phyloP scores from a whole-genome alignment of 2,113 vertebrate species.

The Neodontobutis hainanensis region DNA sequence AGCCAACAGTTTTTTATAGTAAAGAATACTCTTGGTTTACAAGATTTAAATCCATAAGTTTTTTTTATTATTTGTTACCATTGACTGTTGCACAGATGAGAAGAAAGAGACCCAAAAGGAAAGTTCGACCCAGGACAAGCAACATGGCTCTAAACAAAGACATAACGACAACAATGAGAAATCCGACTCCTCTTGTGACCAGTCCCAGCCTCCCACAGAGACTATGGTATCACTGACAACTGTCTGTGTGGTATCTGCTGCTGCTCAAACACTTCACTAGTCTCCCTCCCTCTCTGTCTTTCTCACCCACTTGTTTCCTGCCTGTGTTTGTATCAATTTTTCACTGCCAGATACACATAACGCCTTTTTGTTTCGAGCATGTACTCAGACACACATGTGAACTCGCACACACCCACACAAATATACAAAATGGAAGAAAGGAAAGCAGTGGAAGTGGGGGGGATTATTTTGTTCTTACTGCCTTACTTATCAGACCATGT shows the following conservation, averaged over 20 bases:
- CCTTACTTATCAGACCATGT: slow-evolving; percentile 46
- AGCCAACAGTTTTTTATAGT: no score
- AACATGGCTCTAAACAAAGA: slow-evolving; percentile 10
- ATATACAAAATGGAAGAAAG: slow-evolving; percentile 41
- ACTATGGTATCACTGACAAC: slow-evolving; percentile 62
- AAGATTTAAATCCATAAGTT: slow-evolving; percentile 3
- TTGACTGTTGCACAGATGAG: slow-evolving; percentile 30
- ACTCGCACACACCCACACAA: slow-evolving; percentile 18
- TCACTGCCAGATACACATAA: slow-evolving; percentile 51
- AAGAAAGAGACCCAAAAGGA: slow-evolving; percentile 62
- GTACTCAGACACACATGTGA: slow-evolving; percentile 25
- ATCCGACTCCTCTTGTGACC: slow-evolving; percentile 37
- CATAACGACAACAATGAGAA: slow-evolving; percentile 38
- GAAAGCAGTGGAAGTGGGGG: slow-evolving; percentile 37
- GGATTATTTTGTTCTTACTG: slow-evolving; percentile 43
- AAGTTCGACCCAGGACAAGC: slow-evolving; percentile 19
- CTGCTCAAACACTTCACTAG: slow-evolving; percentile 43
- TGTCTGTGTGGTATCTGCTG: slow-evolving; percentile 54
- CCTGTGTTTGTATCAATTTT: slow-evolving; percentile 59
- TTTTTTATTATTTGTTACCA: slow-evolving; percentile 11
- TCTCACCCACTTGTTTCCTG: slow-evolving; percentile 61
- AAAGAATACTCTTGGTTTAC: no score
- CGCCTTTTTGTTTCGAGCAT: slow-evolving; percentile 25
- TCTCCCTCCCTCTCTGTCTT: slow-evolving; percentile 45
- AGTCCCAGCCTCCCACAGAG: slow-evolving; percentile 52